Percentiles rank a stretch among this genome's conserved stretches.
These are phyloP conservation scores for Drosophila equinoxialis DNA, from an alignment of 1,140 invertebrate genomes.

Conservation along the genomic window DNA sequence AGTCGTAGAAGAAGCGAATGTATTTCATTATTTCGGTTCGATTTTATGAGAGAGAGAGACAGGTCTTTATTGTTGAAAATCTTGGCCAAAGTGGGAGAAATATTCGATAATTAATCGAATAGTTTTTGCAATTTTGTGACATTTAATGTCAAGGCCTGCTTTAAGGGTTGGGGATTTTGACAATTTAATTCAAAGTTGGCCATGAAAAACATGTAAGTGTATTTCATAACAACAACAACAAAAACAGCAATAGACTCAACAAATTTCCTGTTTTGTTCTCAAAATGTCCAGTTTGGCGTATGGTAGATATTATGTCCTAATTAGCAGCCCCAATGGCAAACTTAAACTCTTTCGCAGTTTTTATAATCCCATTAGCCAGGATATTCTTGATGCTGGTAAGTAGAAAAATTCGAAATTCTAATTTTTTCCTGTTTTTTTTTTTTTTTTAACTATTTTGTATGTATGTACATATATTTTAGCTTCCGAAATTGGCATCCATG, in stretches of 20 bases:
- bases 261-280: neutral
- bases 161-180: too few relatives aligned
- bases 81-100: too few relatives aligned
- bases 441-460: neutral
- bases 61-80: too few relatives aligned
- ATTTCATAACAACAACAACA: neutral
- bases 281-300: neutral
- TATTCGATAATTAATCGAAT: too few relatives aligned
- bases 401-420: neutral
- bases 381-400: conserved; percentile 4
- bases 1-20: too few relatives aligned
- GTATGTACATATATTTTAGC: neutral
- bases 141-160: too few relatives aligned
- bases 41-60: too few relatives aligned
- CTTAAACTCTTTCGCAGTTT: conserved; percentile 5
- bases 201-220: neutral
- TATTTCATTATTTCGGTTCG: too few relatives aligned
- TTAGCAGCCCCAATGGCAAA: neutral
- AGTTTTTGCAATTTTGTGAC: too few relatives aligned
- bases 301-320: conserved; percentile 5
- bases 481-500: conserved; percentile 23
- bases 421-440: neutral
- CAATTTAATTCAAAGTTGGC: too few relatives aligned
- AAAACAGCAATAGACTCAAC: neutral
- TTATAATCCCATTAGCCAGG: conserved; percentile 1